Percentiles rank a stretch among this genome's conserved stretches.
Conservation (phyloP, 2,888 invertebrate species). For the Sphecodes monilicornis region DNA sequence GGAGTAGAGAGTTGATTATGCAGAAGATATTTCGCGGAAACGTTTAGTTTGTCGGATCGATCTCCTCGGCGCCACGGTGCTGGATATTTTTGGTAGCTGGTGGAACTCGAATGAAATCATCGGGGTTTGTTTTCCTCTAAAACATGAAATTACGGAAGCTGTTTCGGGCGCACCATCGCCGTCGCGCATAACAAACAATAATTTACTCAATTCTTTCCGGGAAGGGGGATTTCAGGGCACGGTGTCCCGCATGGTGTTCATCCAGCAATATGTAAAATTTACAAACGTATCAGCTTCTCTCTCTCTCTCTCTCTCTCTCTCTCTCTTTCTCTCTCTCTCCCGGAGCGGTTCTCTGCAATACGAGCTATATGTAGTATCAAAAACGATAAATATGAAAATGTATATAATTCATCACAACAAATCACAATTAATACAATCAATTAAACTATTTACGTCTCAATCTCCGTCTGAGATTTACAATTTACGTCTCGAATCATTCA, state of each 20-base stretch:
- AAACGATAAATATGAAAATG: too few species aligned
- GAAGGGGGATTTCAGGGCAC: background rate
- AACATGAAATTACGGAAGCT: slow-evolving; percentile 4
- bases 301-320: too few species aligned
- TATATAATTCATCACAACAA: too few species aligned
- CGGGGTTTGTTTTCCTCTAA: background rate
- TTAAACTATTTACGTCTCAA: too few species aligned
- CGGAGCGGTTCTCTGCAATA: slow-evolving; percentile 38
- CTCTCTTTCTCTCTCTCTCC: too few species aligned
- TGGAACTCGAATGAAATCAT: background rate
- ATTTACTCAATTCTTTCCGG: too few species aligned
- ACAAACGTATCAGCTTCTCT: slow-evolving; percentile 29
- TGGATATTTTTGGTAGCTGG: background rate
- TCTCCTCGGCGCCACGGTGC: background rate
- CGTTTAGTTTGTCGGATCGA: background rate
- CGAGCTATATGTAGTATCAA: slow-evolving; percentile 52
- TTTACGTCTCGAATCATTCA: too few species aligned
- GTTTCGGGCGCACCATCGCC: background rate
- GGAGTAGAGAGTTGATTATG: background rate
- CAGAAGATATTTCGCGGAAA: background rate
- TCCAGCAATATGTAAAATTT: slow-evolving; percentile 55
- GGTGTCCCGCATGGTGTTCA: slow-evolving; percentile 23
- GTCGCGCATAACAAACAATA: slow-evolving; percentile 20
- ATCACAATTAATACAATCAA: too few species aligned
- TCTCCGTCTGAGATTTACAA: too few species aligned